phyloP scores from a whole-genome alignment of 2,888 invertebrate genomes.

The Cantharis rufa region DNA sequence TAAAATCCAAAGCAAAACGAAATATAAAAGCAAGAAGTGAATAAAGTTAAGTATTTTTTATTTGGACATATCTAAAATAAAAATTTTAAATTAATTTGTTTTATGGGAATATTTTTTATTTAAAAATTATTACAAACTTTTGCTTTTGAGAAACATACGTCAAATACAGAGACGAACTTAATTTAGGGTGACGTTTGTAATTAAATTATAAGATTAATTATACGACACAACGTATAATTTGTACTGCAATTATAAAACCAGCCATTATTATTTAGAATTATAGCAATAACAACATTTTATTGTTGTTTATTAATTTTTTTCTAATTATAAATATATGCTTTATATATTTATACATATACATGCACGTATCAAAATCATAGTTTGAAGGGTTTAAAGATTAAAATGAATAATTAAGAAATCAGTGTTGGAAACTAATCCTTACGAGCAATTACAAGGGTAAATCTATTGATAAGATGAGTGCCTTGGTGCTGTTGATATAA shows the following conservation, averaged over 20 bases:
- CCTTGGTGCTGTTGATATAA: constrained; percentile 36
- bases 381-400: constrained; percentile 15
- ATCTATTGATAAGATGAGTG: constrained; percentile 43
- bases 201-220: neutral
- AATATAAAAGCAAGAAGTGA: neutral
- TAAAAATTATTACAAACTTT: neutral
- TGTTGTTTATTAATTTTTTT: neutral
- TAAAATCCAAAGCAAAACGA: too few relatives aligned
- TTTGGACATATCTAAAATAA: neutral
- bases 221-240: neutral
- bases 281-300: neutral
- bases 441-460: constrained; percentile 52
- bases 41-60: neutral
- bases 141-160: neutral
- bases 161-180: neutral
- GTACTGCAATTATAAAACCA: neutral
- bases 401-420: constrained; percentile 30
- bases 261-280: neutral
- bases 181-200: neutral
- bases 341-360: neutral
- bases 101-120: neutral
- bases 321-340: neutral
- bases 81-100: neutral
- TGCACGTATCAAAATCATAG: neutral
- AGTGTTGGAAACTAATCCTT: constrained; percentile 47